phyloP scores from a whole-genome alignment of 2,888 invertebrate genomes.

The Drosophila hamatofila region DNA sequence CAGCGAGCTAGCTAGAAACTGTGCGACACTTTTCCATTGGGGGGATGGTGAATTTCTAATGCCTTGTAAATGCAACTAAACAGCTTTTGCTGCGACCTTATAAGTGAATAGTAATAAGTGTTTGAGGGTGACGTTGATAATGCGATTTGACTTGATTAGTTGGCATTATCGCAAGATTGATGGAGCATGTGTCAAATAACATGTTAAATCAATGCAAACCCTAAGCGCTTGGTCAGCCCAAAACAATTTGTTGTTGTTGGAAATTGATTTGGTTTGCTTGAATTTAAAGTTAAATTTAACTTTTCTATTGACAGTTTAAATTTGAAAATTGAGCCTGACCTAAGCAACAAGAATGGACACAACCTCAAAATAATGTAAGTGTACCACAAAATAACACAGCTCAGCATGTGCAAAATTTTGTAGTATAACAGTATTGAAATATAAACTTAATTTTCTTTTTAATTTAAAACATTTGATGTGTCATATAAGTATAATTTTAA shows the following conservation, averaged over 20 bases:
- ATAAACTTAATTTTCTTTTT: no score
- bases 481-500: no score
- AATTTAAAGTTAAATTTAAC: not conserved
- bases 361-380: not conserved
- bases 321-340: not conserved
- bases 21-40: conserved; percentile 26
- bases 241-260: conserved; percentile 39
- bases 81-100: conserved; percentile 53
- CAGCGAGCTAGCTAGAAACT: conserved; percentile 34
- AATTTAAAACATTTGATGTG: no score
- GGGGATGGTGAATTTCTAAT: conserved; percentile 47
- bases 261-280: conserved; percentile 11
- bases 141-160: conserved; percentile 64
- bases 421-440: no score
- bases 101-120: conserved; percentile 30
- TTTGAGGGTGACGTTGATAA: conserved; percentile 45
- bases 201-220: conserved; percentile 41
- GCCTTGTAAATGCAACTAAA: conserved; percentile 66
- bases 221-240: conserved; percentile 18
- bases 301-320: not conserved
- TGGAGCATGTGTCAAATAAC: conserved; percentile 62
- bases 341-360: not conserved
- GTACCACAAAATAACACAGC: not conserved
- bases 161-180: conserved; percentile 66
- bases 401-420: not conserved